Percentiles rank a stretch among this genome's conserved stretches.
Conservation (phyloP, 2,888 invertebrate genomes). For the Drosophila eohydei region DNA sequence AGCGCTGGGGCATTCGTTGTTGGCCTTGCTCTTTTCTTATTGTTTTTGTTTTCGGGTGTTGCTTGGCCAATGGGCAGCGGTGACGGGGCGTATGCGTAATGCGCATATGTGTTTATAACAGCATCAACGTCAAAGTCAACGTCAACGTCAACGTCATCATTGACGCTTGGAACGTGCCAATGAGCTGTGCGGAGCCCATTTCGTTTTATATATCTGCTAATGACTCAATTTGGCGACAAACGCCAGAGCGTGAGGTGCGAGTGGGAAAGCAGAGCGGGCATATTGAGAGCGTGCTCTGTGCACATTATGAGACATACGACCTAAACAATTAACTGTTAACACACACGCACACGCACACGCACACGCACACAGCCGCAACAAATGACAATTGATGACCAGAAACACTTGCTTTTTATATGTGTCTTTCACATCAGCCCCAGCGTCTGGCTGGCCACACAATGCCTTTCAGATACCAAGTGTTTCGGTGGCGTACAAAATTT, state of each 20-base stretch:
- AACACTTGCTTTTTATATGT: conserved; percentile 38
- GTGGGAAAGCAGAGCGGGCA: not conserved
- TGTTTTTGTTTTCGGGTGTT: not conserved
- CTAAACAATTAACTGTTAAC: conserved; percentile 57
- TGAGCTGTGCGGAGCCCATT: conserved; percentile 71
- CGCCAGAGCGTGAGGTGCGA: conserved; percentile 6
- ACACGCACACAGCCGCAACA: conserved; percentile 10
- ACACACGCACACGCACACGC: conserved; percentile 25
- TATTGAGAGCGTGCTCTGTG: conserved; percentile 19
- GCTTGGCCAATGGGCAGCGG: conserved; percentile 3
- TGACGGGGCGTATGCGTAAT: conserved; percentile 58
- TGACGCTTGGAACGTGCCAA: conserved; percentile 69
- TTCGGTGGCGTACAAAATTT: not conserved
- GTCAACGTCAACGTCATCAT: conserved; percentile 41
- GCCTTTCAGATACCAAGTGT: not conserved
- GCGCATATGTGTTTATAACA: conserved; percentile 50
- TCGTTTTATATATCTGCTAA: conserved; percentile 74
- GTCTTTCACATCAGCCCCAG: no score
- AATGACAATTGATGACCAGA: conserved; percentile 38
- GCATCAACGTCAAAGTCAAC: conserved; percentile 33
- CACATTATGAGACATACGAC: conserved; percentile 35
- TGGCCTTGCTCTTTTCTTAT: conserved; percentile 10
- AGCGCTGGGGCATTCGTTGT: conserved; percentile 8
- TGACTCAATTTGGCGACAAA: conserved; percentile 73
- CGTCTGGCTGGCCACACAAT: not conserved